Base-by-base conservation (phyloP, 1,140 invertebrate genomes). In the Heliconius himera region DNA sequence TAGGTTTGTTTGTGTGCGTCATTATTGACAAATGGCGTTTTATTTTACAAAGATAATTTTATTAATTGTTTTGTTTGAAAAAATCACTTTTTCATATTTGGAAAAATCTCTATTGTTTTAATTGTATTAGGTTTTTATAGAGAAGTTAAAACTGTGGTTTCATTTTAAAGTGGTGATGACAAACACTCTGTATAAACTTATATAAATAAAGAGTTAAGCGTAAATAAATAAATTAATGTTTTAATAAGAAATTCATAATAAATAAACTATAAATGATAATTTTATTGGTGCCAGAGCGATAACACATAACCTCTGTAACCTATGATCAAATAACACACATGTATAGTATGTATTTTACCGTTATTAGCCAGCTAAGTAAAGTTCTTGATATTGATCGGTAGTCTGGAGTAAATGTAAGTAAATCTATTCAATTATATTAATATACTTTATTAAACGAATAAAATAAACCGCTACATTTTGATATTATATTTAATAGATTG, bases 331-430 rank as follows among this genome's bases (percentile, higher is more conserved):
- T 66, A 22, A 60, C 3, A 66, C 26, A 29, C 60, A 66, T 66
- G 13, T 66, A 56, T 56, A 22, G 4, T 66, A 29, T 66, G 22
- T 66, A 13, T 66, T 66, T 13, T 56, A 56, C 9, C 60, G 22
- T 22, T 26, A 66, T 22, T 22, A 66, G 26, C 60, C 26, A 66
- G 22, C 60, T 66, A 66, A 66, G 22, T 66, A 16, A 16, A 29
- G 26, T 66, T 66, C 60, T 66, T 66, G 26, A 66, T 66, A 66
- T 26, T 66, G 26, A 16, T 4, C 26, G 60, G 60, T 29, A 11
- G 60, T 66, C 22, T 29, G 60, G 22, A 66, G 60, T 66, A 66
- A 49, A 49, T 49, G 20, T 82, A 38, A 74, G 77, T 76, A 74
- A 74, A 41, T 18, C 60, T 73, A 26, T 38, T 38, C 70, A 76